phyloP scores from a whole-genome alignment of 2,797 vertebrate species.

The Acanthurus leucopareius region DNA sequence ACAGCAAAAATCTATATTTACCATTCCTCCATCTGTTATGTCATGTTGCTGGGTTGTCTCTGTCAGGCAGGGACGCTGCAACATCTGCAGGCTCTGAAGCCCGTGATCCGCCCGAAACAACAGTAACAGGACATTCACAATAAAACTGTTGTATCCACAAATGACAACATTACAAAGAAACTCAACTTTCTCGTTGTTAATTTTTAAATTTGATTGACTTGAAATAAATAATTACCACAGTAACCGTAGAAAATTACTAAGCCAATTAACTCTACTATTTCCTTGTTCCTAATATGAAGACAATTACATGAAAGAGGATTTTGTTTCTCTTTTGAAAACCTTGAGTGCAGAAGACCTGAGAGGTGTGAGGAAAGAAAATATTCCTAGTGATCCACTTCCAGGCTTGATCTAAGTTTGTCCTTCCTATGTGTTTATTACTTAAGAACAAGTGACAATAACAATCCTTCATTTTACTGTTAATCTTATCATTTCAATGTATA shows the following conservation, averaged over 20 bases:
- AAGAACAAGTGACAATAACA: too few species aligned
- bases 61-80: slow-evolving; percentile 4
- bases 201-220: background rate
- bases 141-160: background rate
- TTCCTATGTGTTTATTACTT: too few species aligned
- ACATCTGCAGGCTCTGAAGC: slow-evolving; percentile 8
- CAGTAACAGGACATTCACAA: slow-evolving; percentile 13
- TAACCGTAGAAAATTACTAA: background rate
- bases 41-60: slow-evolving; percentile 13
- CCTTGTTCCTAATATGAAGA: too few species aligned
- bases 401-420: too few species aligned
- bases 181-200: background rate
- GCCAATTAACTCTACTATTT: background rate
- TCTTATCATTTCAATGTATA: too few species aligned
- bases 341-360: too few species aligned
- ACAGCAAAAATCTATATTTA: slow-evolving; percentile 8
- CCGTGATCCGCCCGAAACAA: background rate
- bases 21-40: slow-evolving; percentile 25
- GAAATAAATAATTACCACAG: background rate
- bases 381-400: too few species aligned
- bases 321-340: too few species aligned
- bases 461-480: too few species aligned
- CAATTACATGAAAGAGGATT: too few species aligned
- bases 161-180: background rate
- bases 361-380: too few species aligned